phyloP scores from a whole-genome alignment of 2,113 vertebrate species.

The Ailurus styani region DNA sequence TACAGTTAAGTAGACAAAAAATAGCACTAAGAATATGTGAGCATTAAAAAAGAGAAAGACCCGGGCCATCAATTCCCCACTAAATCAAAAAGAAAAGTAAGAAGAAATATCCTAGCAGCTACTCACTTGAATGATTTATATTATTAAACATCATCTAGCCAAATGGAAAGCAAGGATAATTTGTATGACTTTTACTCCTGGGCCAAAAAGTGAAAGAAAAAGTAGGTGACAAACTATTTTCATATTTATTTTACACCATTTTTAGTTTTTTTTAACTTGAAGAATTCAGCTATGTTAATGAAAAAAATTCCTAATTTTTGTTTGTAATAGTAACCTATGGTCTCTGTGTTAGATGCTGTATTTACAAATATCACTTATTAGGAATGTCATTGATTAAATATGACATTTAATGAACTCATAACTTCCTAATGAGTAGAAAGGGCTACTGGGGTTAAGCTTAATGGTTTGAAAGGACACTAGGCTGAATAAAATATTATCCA shows the following conservation, averaged over 20 bases:
- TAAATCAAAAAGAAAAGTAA: background rate
- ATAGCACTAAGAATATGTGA: background rate
- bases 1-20: background rate
- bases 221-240: background rate
- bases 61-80: background rate
- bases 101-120: background rate
- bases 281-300: background rate
- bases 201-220: background rate
- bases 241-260: background rate
- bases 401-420: background rate
- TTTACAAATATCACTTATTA: background rate
- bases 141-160: background rate
- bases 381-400: background rate
- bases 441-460: background rate
- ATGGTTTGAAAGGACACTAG: background rate
- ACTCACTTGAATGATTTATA: background rate
- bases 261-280: background rate
- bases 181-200: background rate
- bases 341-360: background rate
- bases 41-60: background rate
- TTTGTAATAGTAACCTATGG: background rate
- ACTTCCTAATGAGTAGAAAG: constrained; percentile 13
- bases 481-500: background rate
- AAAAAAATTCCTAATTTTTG: background rate
- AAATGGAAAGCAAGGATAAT: background rate